Evolutionary conservation across 1,140 invertebrate genomes (phyloP).

Genomic region (Chironomus striatipennis): DNA sequence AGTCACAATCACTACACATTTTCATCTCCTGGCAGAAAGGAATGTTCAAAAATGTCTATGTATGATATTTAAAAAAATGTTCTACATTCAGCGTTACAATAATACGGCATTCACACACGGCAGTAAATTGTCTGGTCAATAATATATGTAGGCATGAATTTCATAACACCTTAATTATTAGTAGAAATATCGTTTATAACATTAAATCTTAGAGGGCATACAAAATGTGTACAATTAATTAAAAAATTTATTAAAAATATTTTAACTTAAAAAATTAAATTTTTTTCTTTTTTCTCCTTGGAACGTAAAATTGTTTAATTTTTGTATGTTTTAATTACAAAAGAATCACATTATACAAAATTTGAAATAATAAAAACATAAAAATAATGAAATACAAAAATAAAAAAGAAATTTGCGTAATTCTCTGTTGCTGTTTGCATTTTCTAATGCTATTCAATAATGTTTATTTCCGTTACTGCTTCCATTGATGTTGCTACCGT

Average conservation of each 20-base stretch:
- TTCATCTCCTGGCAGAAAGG: not conserved
- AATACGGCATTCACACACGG: not conserved
- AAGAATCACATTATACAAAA: slow-evolving; percentile 7
- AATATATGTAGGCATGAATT: not conserved
- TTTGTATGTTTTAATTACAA: not conserved
- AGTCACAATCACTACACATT: not conserved
- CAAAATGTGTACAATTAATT: not conserved
- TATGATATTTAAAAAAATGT: not conserved
- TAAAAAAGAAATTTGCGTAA: not conserved
- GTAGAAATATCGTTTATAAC: no score
- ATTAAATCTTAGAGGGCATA: not conserved
- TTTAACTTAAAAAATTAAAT: not conserved
- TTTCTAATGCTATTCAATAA: not conserved
- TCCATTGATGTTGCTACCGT: not conserved
- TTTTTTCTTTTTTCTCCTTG: not conserved
- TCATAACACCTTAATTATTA: not conserved
- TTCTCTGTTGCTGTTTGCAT: slow-evolving; percentile 5
- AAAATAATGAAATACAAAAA: not conserved
- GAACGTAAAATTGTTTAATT: not conserved
- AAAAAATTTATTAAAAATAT: not conserved
- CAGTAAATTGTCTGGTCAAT: slow-evolving; percentile 12
- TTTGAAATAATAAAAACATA: not conserved
- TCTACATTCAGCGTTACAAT: not conserved
- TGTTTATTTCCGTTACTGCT: slow-evolving; percentile 3
- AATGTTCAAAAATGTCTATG: not conserved